phyloP scores from a whole-genome alignment of 2,888 invertebrate species.

The Synergus umbraculus region DNA sequence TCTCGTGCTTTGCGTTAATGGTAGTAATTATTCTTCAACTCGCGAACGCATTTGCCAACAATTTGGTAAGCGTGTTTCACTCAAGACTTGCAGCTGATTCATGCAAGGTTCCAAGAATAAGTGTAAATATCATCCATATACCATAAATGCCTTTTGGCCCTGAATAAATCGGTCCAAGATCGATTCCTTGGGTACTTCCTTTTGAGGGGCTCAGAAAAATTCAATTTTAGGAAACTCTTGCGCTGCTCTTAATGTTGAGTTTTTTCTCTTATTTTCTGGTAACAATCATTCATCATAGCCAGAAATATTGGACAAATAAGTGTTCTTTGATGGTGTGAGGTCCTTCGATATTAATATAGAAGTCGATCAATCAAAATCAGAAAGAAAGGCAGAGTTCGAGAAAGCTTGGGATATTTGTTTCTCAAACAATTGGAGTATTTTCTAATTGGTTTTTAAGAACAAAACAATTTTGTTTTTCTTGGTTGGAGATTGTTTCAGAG shows the following conservation, averaged over 20 bases:
- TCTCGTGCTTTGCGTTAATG: constrained; percentile 43
- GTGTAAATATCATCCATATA: constrained; percentile 57
- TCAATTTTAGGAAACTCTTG: no score
- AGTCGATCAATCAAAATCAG: not conserved
- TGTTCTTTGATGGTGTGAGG: no score
- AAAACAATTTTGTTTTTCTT: not conserved
- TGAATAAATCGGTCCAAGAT: not conserved
- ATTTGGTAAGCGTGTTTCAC: constrained; percentile 56
- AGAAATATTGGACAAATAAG: no score
- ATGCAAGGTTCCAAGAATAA: constrained; percentile 45
- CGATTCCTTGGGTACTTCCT: not conserved
- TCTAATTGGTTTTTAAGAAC: not conserved
- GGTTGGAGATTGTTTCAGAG: not conserved
- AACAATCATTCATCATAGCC: no score
- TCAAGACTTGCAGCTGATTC: constrained; percentile 53
- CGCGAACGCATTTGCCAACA: constrained; percentile 48
- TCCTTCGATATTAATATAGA: not conserved
- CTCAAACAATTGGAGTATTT: not conserved
- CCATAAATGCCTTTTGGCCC: constrained; percentile 29
- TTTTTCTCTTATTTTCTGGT: no score
- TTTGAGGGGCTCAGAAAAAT: not conserved
- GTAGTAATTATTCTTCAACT: constrained; percentile 40
- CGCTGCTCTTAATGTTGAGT: no score
- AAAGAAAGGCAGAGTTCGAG: not conserved
- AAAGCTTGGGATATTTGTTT: not conserved